These are phyloP conservation scores for Patiria miniata DNA, from an alignment of 35 echinoderm and acorn worm genomes.

Conservation along the genomic window DNA sequence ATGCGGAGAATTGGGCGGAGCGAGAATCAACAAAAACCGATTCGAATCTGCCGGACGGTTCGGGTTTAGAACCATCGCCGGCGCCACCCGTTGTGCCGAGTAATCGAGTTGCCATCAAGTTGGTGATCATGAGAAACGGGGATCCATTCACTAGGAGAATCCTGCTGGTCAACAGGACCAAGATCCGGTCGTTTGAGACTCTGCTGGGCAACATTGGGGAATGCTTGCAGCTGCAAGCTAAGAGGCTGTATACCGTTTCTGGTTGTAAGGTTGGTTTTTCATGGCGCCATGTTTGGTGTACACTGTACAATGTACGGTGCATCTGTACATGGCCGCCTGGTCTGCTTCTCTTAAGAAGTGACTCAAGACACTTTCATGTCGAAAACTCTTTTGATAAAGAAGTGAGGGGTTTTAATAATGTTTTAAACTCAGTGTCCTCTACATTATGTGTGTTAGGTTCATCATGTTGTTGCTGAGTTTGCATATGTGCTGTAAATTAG, in stretches of 20 bases:
- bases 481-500: too few species aligned
- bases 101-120: conserved; percentile 73
- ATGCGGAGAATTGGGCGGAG: too few species aligned
- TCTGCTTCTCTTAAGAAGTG: background rate
- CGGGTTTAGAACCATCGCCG: too few species aligned
- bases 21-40: too few species aligned
- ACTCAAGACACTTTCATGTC: background rate
- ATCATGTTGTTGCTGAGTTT: too few species aligned
- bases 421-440: too few species aligned
- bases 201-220: conserved; percentile 78
- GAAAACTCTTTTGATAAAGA: too few species aligned
- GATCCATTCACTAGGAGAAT: conserved; percentile 89
- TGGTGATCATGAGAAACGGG: conserved; percentile 89
- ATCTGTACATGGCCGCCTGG: background rate
- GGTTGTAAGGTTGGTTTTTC: background rate
- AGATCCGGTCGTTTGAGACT: conserved; percentile 83
- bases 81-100: background rate
- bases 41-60: too few species aligned
- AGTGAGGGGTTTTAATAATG: too few species aligned
- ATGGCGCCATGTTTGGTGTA: background rate
- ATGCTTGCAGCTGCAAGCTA: background rate
- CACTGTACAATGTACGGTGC: background rate
- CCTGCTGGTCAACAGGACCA: conserved; percentile 85
- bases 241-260: background rate
- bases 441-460: too few species aligned